These are phyloP conservation scores for Pseudomyrmex dendroicus DNA, from an alignment of 1,140 invertebrate species.

Conservation along the genomic window DNA sequence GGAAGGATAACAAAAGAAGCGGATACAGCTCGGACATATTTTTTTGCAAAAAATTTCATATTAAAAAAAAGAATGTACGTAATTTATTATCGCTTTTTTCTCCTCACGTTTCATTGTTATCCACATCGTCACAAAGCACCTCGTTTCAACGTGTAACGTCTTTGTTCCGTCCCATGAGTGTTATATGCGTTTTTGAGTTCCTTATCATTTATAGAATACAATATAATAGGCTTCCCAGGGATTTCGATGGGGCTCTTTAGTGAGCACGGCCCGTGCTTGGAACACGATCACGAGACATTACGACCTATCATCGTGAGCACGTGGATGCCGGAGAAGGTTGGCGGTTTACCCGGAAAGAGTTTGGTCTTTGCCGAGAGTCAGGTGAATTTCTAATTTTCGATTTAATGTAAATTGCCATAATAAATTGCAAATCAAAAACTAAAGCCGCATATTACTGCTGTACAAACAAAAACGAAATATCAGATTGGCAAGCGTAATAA, in stretches of 20 bases:
- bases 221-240: conserved; percentile 86
- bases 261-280: conserved; percentile 89
- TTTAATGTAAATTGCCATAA: background rate
- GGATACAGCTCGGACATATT: conserved; percentile 1
- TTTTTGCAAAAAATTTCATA: background rate
- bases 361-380: conserved; percentile 95
- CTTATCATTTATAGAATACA: conserved; percentile 76
- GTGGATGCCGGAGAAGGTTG: conserved; percentile 94
- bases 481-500: background rate
- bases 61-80: background rate
- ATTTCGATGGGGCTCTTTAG: conserved; percentile 86
- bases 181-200: conserved; percentile 74
- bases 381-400: conserved; percentile 83
- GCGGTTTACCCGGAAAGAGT: conserved; percentile 92
- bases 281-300: conserved; percentile 93
- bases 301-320: conserved; percentile 93
- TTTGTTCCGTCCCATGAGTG: conserved; percentile 77
- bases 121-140: background rate
- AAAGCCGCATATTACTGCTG: background rate
- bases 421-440: background rate
- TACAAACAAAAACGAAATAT: too few species aligned
- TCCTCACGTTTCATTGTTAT: background rate
- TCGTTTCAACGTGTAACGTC: conserved; percentile 70
- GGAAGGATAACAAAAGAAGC: conserved; percentile 39
- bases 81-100: conserved; percentile 31